These are phyloP conservation scores for Sebastes cheni DNA, from an alignment of 2,797 vertebrate genomes.

Conservation along the genomic window DNA sequence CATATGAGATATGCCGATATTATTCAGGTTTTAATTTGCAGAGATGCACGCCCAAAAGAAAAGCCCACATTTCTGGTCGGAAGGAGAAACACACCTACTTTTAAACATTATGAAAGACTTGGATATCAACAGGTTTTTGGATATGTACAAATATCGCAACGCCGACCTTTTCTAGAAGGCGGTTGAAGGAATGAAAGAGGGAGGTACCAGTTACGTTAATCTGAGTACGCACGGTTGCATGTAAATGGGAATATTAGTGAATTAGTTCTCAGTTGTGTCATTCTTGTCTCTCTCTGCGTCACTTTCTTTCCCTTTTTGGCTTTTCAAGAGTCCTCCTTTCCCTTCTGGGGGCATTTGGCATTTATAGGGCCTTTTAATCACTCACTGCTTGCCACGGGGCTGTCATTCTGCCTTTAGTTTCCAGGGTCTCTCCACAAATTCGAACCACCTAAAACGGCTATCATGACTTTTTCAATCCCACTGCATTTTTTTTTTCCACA, in stretches of 20 bases:
- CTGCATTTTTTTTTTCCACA: constrained; percentile 34
- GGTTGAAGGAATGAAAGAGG: not conserved
- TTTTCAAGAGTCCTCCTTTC: constrained; percentile 85
- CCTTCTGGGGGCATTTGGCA: constrained; percentile 74
- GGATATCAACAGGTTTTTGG: too few species aligned
- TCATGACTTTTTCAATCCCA: constrained; percentile 38
- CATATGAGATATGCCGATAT: too few species aligned
- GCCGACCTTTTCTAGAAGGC: not conserved
- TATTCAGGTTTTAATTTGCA: too few species aligned
- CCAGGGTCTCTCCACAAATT: constrained; percentile 68
- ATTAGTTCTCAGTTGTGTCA: not conserved
- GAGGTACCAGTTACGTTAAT: not conserved
- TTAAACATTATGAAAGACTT: too few species aligned
- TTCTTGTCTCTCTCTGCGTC: constrained; percentile 69
- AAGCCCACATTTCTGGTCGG: too few species aligned
- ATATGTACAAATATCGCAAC: not conserved
- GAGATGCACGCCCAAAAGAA: too few species aligned
- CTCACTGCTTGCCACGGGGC: constrained; percentile 84
- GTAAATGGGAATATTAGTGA: not conserved
- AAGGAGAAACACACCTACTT: too few species aligned
- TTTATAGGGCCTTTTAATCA: constrained; percentile 89
- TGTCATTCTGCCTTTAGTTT: constrained; percentile 80
- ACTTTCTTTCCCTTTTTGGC: constrained; percentile 66
- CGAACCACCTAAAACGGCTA: constrained; percentile 47
- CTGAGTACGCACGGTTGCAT: not conserved